Evolutionary conservation across 2,113 vertebrate genomes (phyloP).

Genomic region (Colinus virginianus): DNA sequence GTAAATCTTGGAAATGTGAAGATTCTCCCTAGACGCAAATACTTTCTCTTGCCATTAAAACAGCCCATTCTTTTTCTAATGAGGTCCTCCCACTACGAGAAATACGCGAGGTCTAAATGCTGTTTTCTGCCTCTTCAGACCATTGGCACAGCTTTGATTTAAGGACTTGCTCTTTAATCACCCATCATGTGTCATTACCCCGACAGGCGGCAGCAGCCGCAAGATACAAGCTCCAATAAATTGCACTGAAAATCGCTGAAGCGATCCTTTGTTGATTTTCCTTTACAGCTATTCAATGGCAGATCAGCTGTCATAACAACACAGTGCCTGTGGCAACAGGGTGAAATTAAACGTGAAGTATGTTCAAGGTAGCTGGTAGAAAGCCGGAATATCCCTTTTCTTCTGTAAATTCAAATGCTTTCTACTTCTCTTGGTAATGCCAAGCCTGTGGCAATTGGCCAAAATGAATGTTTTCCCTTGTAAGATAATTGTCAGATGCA

Average conservation of each 20-base stretch:
- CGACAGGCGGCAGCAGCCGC: slow-evolving; percentile 59
- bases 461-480: background rate
- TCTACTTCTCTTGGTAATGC: background rate
- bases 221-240: slow-evolving; percentile 59
- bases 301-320: slow-evolving; percentile 60
- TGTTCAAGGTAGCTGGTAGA: slow-evolving; percentile 58
- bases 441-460: slow-evolving; percentile 19
- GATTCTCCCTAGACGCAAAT: background rate
- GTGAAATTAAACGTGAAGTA: slow-evolving; percentile 71
- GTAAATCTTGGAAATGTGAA: background rate
- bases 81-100: slow-evolving; percentile 41
- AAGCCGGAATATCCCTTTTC: slow-evolving; percentile 58
- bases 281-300: slow-evolving; percentile 61
- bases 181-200: slow-evolving; percentile 73
- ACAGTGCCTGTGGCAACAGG: slow-evolving; percentile 40
- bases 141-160: slow-evolving; percentile 65
- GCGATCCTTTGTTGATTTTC: slow-evolving; percentile 69
- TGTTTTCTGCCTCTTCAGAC: slow-evolving; percentile 56
- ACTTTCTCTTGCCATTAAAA: slow-evolving; percentile 27
- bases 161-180: slow-evolving; percentile 71
- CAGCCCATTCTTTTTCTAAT: slow-evolving; percentile 16
- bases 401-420: background rate
- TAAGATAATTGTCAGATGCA: slow-evolving; percentile 43
- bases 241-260: slow-evolving; percentile 34
- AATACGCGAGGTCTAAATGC: slow-evolving; percentile 13